phyloP scores from a whole-genome alignment of 1,140 invertebrate species.

The Uloborus diversus region DNA sequence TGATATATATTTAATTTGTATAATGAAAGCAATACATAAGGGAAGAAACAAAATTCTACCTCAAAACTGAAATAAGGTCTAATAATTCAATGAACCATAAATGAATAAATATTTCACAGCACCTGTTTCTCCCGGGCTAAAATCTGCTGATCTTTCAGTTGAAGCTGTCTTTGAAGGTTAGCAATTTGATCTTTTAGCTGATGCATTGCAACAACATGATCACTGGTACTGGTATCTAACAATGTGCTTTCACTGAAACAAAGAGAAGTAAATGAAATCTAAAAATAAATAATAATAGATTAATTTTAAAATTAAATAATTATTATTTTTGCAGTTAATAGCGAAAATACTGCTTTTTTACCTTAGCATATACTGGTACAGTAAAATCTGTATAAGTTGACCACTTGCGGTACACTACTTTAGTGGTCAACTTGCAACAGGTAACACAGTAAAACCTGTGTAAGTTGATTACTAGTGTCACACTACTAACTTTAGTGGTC shows the following conservation, averaged over 20 bases:
- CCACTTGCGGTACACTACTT: too few species aligned
- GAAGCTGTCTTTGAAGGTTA: constrained; percentile 87
- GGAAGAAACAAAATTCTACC: too few species aligned
- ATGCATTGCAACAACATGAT: constrained; percentile 93
- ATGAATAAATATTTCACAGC: constrained; percentile 50
- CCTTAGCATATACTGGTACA: too few species aligned
- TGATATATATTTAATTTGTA: too few species aligned
- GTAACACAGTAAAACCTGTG: too few species aligned
- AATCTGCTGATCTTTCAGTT: constrained; percentile 84
- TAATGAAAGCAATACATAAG: too few species aligned
- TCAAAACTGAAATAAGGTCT: too few species aligned
- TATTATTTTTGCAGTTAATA: background rate
- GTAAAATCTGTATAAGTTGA: too few species aligned
- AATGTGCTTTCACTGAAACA: constrained; percentile 57
- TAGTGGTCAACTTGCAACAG: too few species aligned
- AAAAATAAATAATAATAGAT: background rate
- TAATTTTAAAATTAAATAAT: background rate
- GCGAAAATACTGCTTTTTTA: too few species aligned
- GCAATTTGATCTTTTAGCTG: constrained; percentile 94
- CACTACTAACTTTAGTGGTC: too few species aligned
- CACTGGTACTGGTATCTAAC: constrained; percentile 84
- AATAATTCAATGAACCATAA: background rate
- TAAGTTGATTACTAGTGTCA: too few species aligned
- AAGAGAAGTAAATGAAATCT: background rate
- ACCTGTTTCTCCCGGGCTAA: constrained; percentile 92